Evolutionary conservation across 2,888 invertebrate species (phyloP).

Genomic region (Pherbina coryleti): DNA sequence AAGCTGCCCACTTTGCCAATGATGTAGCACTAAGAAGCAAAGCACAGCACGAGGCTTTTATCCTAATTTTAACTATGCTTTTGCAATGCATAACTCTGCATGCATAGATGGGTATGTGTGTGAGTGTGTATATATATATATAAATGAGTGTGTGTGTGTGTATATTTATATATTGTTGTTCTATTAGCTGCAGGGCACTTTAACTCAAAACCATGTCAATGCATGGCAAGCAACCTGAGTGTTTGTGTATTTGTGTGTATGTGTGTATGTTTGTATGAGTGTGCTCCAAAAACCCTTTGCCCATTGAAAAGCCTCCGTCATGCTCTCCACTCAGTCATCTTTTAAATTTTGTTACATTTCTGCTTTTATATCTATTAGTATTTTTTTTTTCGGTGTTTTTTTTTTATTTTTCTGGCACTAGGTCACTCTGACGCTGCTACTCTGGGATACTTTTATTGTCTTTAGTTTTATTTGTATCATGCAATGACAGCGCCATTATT

Average conservation of each 20-base stretch:
- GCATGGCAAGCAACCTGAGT: background rate
- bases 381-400: conserved; percentile 21
- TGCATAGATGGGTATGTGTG: background rate
- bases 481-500: conserved; percentile 5
- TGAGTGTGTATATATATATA: background rate
- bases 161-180: background rate
- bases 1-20: background rate
- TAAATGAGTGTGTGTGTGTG: background rate
- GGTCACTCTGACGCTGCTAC: conserved; percentile 33
- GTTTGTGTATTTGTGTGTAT: background rate
- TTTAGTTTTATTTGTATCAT: conserved; percentile 10
- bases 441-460: background rate
- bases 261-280: background rate
- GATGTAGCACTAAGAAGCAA: background rate
- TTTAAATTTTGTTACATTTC: background rate
- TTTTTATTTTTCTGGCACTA: conserved; percentile 47
- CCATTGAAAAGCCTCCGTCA: background rate
- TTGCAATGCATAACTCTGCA: too few species aligned
- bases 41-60: too few species aligned
- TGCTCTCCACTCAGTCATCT: background rate
- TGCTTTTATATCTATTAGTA: background rate
- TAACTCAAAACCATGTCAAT: conserved; percentile 22
- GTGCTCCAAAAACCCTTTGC: background rate
- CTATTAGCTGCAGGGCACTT: conserved; percentile 30
- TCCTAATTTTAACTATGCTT: too few species aligned